These are phyloP conservation scores for Calameuta idolon DNA, from an alignment of 2,888 invertebrate species.

Conservation along the genomic window DNA sequence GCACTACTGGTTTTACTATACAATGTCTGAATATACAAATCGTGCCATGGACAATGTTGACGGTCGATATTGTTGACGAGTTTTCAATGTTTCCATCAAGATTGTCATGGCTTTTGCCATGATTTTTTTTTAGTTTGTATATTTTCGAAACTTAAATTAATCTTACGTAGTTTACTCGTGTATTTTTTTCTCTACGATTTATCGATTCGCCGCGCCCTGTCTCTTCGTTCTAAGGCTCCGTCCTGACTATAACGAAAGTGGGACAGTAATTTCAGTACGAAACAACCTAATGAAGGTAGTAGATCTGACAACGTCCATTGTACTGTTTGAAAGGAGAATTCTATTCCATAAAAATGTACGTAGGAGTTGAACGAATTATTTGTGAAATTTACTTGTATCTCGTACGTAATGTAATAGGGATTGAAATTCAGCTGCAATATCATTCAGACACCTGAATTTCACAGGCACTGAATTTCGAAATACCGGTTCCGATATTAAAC, in stretches of 20 bases:
- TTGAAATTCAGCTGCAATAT: neutral
- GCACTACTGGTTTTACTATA: neutral
- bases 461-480: neutral
- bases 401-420: neutral
- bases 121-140: neutral
- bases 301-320: neutral
- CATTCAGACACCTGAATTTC: neutral
- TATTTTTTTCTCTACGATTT: neutral
- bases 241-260: neutral
- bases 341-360: neutral
- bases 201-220: neutral
- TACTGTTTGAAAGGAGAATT: neutral
- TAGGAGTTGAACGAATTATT: neutral
- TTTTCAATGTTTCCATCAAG: neutral
- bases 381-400: neutral
- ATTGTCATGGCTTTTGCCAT: neutral
- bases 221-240: neutral
- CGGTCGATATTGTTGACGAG: neutral
- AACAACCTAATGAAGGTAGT: neutral
- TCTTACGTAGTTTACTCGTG: neutral
- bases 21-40: neutral
- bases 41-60: neutral
- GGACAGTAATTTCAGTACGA: neutral
- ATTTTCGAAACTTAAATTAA: neutral
- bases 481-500: conserved; percentile 1